Percentiles rank a stretch among this genome's conserved stretches.
These are phyloP conservation scores for Aplocera efformata DNA, from an alignment of 2,888 invertebrate genomes.

Conservation along the genomic window DNA sequence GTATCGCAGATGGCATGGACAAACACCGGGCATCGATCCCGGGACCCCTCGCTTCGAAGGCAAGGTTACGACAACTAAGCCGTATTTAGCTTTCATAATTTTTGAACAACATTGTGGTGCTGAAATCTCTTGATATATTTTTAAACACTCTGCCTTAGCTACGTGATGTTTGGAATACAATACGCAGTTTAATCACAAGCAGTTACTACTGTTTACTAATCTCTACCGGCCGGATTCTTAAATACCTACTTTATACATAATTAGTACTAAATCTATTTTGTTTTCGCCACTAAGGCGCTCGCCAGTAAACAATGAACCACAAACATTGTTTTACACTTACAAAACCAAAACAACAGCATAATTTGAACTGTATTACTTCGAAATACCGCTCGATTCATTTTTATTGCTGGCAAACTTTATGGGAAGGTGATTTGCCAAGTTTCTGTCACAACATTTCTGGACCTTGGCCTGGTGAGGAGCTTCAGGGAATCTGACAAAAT, in stretches of 20 bases:
- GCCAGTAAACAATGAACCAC: constrained; percentile 20
- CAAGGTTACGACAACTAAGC: too few relatives aligned
- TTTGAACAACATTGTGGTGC: too few relatives aligned
- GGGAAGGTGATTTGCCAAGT: constrained; percentile 32
- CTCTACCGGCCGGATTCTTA: background rate
- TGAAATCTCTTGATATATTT: too few relatives aligned
- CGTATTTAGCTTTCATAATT: too few relatives aligned
- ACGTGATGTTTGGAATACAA: constrained; percentile 5
- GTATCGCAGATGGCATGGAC: too few relatives aligned
- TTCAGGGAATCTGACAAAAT: background rate
- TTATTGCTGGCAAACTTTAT: constrained; percentile 20
- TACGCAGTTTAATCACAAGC: constrained; percentile 22
- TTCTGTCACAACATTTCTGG: constrained; percentile 32
- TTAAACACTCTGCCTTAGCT: too few relatives aligned
- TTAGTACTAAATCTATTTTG: constrained; percentile 1
- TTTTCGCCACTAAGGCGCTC: constrained; percentile 8
- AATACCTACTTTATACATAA: background rate
- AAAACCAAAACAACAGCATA: constrained; percentile 14
- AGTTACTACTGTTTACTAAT: background rate
- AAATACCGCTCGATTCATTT: constrained; percentile 3
- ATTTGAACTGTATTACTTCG: constrained; percentile 2
- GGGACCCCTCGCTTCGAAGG: too few relatives aligned
- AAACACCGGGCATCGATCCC: too few relatives aligned
- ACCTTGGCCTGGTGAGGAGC: constrained; percentile 25
- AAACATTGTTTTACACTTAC: background rate